Evolutionary conservation across 2,113 vertebrate genomes (phyloP), one percentile per base, ranked within the genome.

Genomic region (Calyptomena viridis): DNA sequence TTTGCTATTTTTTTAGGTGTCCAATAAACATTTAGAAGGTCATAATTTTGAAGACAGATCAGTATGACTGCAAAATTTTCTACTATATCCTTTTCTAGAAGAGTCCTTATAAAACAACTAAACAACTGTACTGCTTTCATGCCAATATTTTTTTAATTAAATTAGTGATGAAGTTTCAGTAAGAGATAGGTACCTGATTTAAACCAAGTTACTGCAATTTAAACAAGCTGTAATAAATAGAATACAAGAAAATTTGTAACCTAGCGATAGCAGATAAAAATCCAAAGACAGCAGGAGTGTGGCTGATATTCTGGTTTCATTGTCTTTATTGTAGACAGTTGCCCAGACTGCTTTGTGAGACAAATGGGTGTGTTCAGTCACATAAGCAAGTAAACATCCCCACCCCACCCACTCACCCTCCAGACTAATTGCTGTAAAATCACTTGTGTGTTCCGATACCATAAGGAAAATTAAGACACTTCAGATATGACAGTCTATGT

Each of bases 401-500:
- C 4, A 13, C 11, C 9, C 25, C 2, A 8, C 12, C 5, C 2
- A 56, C 1, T 33, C 5, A 21, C 31, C 6, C 19, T 22, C 30
- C 5, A 33, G 30, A 71, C 24, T 58, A 71, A 64, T 19, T 47
- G 8, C 27, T 75, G 44, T 80, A 53, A 35, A 75, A 52, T 52
- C 46, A 18, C 46, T 46, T 40, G 3, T 17, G 39, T 33, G 44
- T 35, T 21, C 11, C 62, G 9, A 35, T 31, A 18, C 24, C 50
- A 44, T 39, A 55, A 42, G 49, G 4, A 55, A 11, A 87, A 33
- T 40, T 33, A 11, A 56, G 25, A 40, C 4, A 25, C 21, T 62
- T 62, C 35, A 78, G 18, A 46, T 39, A 12, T 39, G 21, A 50
- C 50, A 50, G 49, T 39, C 35, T 56, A 18, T 11, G 21, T 47